Evolutionary conservation across 2,888 invertebrate species (phyloP).

Genomic region (Panzeria rudis): DNA sequence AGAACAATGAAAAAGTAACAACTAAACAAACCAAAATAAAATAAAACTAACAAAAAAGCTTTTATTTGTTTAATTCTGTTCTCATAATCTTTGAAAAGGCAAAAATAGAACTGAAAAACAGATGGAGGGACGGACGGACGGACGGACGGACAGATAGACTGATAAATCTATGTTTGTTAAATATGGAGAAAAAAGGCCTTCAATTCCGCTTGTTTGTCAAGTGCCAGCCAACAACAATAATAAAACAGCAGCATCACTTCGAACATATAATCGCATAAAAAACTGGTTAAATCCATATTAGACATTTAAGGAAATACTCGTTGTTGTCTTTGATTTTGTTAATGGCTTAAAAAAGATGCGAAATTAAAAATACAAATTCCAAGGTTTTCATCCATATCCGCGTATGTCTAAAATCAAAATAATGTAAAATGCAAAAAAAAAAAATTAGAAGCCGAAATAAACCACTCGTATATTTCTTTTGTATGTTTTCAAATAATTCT

Average conservation of each 20-base stretch:
- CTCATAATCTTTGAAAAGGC: constrained; percentile 35
- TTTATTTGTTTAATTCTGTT: constrained; percentile 41
- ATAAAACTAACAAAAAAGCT: constrained; percentile 19
- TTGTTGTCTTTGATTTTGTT: constrained; percentile 4
- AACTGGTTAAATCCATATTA: constrained; percentile 67
- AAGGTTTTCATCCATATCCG: background rate
- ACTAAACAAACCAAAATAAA: constrained; percentile 30
- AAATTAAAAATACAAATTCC: background rate
- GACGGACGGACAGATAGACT: constrained; percentile 16
- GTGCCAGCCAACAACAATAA: constrained; percentile 34
- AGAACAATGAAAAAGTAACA: constrained; percentile 50
- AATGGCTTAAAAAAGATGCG: background rate
- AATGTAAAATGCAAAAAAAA: too few relatives aligned
- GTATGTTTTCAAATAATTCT: too few relatives aligned
- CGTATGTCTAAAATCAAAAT: background rate
- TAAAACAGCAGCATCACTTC: constrained; percentile 33
- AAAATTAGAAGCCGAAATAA: too few relatives aligned
- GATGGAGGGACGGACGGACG: background rate
- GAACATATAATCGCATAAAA: constrained; percentile 10
- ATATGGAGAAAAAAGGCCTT: constrained; percentile 37
- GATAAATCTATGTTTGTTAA: constrained; percentile 36
- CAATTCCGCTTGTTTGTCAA: constrained; percentile 54
- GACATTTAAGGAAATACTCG: constrained; percentile 67
- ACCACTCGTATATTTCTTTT: too few relatives aligned
- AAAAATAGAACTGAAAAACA: constrained; percentile 10